Conservation (phyloP, 2,797 vertebrate genomes). For the Lithobates pipiens region DNA sequence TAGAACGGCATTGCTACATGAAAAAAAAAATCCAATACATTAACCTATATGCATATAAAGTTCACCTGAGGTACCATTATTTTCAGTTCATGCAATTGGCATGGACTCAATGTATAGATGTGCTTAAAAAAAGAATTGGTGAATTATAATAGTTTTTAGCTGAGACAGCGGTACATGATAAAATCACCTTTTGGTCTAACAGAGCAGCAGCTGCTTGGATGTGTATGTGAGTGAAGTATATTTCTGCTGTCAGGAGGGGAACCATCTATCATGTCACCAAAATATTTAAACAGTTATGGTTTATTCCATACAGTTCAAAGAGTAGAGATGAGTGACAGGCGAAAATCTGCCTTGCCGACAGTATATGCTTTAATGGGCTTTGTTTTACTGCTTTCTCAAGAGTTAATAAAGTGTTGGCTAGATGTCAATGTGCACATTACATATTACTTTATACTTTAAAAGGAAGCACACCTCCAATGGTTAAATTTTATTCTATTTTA, state of each 20-base stretch:
- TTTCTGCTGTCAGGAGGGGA: slow-evolving; percentile 38
- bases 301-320: slow-evolving; percentile 36
- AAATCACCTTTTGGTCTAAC: slow-evolving; percentile 50
- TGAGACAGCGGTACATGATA: slow-evolving; percentile 44
- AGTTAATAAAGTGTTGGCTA: slow-evolving; percentile 38
- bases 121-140: not conserved
- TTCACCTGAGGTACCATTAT: too few relatives aligned
- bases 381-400: slow-evolving; percentile 1
- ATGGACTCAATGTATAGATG: too few relatives aligned
- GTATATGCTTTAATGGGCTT: slow-evolving; percentile 20
- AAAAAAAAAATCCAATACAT: too few relatives aligned
- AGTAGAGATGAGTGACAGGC: slow-evolving; percentile 29
- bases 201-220: slow-evolving; percentile 37
- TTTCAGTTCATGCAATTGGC: too few relatives aligned
- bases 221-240: slow-evolving; percentile 42
- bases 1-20: too few relatives aligned
- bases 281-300: slow-evolving; percentile 39
- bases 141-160: slow-evolving; percentile 16
- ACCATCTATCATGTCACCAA: slow-evolving; percentile 38
- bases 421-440: slow-evolving; percentile 33
- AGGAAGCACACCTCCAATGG: not conserved
- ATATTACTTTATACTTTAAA: not conserved
- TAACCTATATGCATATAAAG: too few relatives aligned
- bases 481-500: slow-evolving; percentile 5
- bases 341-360: slow-evolving; percentile 32